Conservation (phyloP, 1,140 invertebrate species). For the Platorchestia sp. region DNA sequence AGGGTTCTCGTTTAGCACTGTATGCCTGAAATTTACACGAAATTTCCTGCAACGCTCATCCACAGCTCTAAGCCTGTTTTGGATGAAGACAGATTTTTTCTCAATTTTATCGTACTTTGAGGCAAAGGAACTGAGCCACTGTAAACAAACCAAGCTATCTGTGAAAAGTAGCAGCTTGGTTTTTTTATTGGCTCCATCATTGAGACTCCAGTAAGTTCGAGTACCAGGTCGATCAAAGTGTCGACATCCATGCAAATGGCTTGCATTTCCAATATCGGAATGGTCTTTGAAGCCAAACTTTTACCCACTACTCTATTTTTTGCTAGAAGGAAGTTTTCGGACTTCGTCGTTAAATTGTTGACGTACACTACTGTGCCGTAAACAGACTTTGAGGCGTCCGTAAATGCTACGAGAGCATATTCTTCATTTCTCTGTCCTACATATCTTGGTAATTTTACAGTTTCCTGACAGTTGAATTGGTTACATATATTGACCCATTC, state of each 20-base stretch:
- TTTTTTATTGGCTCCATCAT: not conserved
- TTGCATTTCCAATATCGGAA: not conserved
- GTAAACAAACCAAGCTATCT: constrained; percentile 8
- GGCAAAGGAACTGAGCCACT: not conserved
- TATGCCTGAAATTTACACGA: not conserved
- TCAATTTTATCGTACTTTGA: not conserved
- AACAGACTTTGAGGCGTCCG: not conserved
- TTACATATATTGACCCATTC: constrained; percentile 8
- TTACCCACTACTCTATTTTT: not conserved
- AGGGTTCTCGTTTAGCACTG: not conserved
- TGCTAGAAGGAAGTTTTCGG: not conserved
- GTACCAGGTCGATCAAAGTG: not conserved
- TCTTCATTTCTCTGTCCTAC: not conserved
- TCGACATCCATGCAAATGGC: not conserved
- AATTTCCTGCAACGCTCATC: not conserved
- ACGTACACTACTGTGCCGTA: not conserved
- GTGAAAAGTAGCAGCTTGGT: not conserved
- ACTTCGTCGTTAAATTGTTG: not conserved
- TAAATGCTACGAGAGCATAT: not conserved
- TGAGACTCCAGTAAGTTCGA: no score
- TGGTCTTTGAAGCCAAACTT: not conserved
- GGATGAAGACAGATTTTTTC: not conserved
- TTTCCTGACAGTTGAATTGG: not conserved
- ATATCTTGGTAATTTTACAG: not conserved
- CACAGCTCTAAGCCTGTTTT: not conserved